Evolutionary conservation across 2,113 vertebrate genomes (phyloP).

Genomic region (Rhagologus leucostigma): DNA sequence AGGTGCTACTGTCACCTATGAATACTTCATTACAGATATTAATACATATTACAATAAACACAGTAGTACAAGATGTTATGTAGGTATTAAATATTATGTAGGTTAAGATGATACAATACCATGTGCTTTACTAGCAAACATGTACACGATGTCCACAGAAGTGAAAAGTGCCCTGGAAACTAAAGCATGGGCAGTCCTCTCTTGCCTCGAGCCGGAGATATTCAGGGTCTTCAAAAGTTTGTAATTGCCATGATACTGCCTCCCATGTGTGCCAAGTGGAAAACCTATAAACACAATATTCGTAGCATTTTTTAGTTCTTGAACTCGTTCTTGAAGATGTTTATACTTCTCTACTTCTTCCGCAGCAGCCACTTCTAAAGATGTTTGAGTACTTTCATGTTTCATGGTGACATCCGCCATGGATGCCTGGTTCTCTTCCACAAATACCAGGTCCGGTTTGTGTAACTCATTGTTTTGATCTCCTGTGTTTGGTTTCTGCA

Average conservation of each 20-base stretch:
- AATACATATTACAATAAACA: background rate
- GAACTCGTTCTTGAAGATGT: background rate
- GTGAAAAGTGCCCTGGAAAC: background rate
- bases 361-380: background rate
- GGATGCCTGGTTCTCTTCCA: background rate
- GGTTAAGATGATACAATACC: background rate
- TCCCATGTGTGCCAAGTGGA: rapidly evolving
- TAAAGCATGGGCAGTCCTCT: background rate
- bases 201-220: background rate
- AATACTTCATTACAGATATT: no score
- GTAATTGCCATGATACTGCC: background rate
- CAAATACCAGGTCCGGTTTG: background rate
- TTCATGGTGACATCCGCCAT: background rate
- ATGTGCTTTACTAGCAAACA: background rate
- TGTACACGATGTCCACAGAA: background rate
- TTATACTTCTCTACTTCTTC: background rate
- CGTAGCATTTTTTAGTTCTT: background rate
- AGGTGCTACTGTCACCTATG: background rate
- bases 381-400: rapidly evolving
- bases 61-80: background rate
- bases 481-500: background rate
- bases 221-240: rapidly evolving
- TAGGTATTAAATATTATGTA: background rate
- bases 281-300: background rate
- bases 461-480: background rate